Percentiles rank a stretch among this genome's conserved stretches.
These are phyloP conservation scores for Tachysurus vachellii DNA, from an alignment of 2,113 vertebrate species.

Conservation along the genomic window DNA sequence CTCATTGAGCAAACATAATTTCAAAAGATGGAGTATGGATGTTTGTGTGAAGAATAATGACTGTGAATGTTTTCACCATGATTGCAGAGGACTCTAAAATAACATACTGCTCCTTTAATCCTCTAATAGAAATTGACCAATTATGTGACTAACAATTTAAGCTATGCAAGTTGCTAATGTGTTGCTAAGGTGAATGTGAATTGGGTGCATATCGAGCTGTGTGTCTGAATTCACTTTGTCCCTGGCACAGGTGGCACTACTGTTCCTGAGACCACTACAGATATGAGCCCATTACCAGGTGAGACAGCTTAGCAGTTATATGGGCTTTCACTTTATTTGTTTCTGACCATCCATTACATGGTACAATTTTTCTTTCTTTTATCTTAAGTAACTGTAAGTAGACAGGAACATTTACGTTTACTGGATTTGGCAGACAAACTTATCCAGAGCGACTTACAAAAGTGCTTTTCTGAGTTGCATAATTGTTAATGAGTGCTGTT, in stretches of 20 bases:
- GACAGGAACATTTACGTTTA: neutral
- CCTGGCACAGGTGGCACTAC: slow-evolving; percentile 41
- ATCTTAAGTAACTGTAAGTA: neutral
- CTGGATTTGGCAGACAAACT: no score
- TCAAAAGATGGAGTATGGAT: neutral
- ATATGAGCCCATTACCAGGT: slow-evolving; percentile 38
- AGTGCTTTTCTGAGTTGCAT: slow-evolving; percentile 3
- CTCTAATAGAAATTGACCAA: neutral
- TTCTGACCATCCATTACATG: no score
- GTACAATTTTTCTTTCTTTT: neutral
- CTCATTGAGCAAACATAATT: neutral
- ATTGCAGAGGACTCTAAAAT: neutral
- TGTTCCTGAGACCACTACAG: slow-evolving; percentile 48
- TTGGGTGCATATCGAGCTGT: neutral
- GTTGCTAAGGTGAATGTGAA: no score
- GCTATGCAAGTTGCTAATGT: neutral
- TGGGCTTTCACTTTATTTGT: neutral
- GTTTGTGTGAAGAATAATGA: neutral
- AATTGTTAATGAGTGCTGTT: slow-evolving; percentile 20
- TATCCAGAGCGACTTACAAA: no score
- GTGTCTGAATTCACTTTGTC: slow-evolving; percentile 35
- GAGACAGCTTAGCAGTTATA: neutral
- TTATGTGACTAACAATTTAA: neutral
- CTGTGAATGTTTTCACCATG: neutral
- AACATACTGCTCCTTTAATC: neutral